These are phyloP conservation scores for Leucoraja erinaceus DNA, from an alignment of 2,113 vertebrate genomes.

Conservation along the genomic window DNA sequence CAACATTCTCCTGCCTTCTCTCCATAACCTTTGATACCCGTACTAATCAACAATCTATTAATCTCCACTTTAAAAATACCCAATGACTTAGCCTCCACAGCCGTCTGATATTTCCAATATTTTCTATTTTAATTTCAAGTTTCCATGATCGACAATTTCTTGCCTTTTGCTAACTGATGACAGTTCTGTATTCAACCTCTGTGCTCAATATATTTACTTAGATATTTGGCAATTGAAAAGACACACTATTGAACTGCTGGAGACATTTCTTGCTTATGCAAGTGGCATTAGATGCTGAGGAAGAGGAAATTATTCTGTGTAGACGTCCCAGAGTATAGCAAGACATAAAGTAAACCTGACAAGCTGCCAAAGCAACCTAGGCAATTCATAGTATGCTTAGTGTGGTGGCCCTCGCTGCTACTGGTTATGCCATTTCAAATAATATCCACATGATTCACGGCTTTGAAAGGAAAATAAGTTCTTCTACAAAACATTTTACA, in stretches of 20 bases:
- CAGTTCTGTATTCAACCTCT: not conserved
- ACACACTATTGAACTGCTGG: not conserved
- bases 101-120: too few species aligned
- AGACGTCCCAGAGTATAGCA: not conserved
- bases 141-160: too few species aligned
- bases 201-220: not conserved
- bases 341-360: not conserved
- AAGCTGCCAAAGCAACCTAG: not conserved
- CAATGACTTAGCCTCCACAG: too few species aligned
- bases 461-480: conserved; percentile 10
- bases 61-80: too few species aligned
- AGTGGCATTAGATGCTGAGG: not conserved
- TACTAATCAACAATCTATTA: too few species aligned
- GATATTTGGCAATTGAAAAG: not conserved
- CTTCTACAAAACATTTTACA: not conserved
- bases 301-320: not conserved
- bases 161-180: not conserved
- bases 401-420: not conserved
- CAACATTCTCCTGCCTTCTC: too few species aligned
- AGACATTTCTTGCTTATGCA: not conserved
- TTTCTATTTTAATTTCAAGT: too few species aligned
- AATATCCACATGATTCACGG: not conserved
- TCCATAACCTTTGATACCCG: too few species aligned
- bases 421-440: not conserved
- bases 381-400: conserved; percentile 6